phyloP scores from a whole-genome alignment of 2,888 invertebrate species.

The Xestia sexstrigata region DNA sequence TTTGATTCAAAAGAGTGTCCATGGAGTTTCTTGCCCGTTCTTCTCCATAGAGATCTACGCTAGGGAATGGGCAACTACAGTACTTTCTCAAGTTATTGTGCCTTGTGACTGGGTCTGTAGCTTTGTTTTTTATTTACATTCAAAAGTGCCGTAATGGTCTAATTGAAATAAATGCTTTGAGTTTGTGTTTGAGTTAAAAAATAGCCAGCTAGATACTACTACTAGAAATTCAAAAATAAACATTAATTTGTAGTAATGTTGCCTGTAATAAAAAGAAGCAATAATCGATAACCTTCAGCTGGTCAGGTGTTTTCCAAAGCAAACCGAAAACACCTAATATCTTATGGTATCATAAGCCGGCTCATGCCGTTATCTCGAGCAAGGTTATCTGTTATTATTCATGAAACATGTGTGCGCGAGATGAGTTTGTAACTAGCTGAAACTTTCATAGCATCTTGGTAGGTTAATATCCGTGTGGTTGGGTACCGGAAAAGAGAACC shows the following conservation, averaged over 20 bases:
- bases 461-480: neutral
- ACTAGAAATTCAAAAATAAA: too few species aligned
- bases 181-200: too few species aligned
- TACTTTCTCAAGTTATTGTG: too few species aligned
- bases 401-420: constrained; percentile 30
- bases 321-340: neutral
- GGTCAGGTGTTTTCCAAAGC: constrained; percentile 15
- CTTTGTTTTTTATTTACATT: too few species aligned
- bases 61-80: too few species aligned
- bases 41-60: too few species aligned
- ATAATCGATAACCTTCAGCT: neutral
- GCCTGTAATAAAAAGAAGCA: neutral
- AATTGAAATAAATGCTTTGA: too few species aligned
- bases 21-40: too few species aligned
- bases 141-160: too few species aligned
- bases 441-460: constrained; percentile 37
- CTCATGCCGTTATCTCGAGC: neutral
- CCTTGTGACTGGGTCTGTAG: too few species aligned
- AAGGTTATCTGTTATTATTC: constrained; percentile 34
- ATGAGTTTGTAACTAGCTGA: constrained; percentile 53
- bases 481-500: neutral
- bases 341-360: constrained; percentile 13
- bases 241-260: neutral
- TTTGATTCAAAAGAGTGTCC: too few species aligned
- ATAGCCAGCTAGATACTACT: too few species aligned